These are phyloP conservation scores for Crocidura indochinensis DNA, from an alignment of 2,797 vertebrate species.

Conservation along the genomic window DNA sequence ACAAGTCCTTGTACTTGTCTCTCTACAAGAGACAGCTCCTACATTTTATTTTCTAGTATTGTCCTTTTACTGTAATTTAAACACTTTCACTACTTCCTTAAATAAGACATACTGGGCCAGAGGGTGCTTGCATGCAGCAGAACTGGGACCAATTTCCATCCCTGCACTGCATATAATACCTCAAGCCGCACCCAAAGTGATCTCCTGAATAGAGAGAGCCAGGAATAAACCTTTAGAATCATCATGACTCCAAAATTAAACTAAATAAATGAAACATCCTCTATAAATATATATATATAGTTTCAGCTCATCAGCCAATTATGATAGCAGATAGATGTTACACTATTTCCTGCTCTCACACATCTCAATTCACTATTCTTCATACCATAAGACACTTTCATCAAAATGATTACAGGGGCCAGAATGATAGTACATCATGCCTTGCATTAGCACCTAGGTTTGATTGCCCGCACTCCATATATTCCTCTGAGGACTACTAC, in stretches of 20 bases:
- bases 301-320: constrained; percentile 40
- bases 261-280: not conserved
- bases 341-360: not conserved
- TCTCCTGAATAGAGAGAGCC: too few species aligned
- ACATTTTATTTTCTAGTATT: constrained; percentile 8
- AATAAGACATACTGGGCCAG: not conserved
- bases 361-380: not conserved
- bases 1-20: not conserved
- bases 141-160: too few species aligned
- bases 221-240: too few species aligned
- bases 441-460: too few species aligned
- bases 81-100: constrained; percentile 58
- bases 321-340: not conserved
- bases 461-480: too few species aligned
- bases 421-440: too few species aligned
- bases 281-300: not conserved
- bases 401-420: constrained; percentile 41
- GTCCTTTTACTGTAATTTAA: constrained; percentile 50
- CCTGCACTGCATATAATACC: too few species aligned
- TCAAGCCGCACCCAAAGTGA: too few species aligned
- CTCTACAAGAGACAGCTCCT: too few species aligned
- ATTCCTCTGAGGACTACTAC: too few species aligned
- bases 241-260: too few species aligned
- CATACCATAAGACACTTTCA: constrained; percentile 21
- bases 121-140: too few species aligned